phyloP scores from a whole-genome alignment of 2,888 invertebrate species.

The Apamea epomidion region DNA sequence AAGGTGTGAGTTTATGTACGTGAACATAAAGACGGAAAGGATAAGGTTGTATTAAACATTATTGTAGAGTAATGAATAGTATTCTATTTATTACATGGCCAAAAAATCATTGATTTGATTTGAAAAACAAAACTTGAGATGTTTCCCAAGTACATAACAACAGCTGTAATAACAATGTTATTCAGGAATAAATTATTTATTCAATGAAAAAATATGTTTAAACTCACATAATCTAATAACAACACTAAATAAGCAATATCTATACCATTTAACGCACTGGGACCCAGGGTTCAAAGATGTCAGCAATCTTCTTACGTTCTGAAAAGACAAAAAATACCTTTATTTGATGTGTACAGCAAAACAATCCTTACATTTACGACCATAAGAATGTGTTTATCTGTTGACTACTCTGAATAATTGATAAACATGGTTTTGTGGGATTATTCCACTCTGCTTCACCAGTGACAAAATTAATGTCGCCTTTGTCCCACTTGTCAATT shows the following conservation, averaged over 20 bases:
- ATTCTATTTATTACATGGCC: constrained; percentile 43
- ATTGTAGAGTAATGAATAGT: constrained; percentile 22
- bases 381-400: background rate
- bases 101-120: constrained; percentile 19
- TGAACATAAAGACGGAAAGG: background rate
- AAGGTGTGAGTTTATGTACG: background rate
- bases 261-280: constrained; percentile 91
- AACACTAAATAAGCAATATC: constrained; percentile 34
- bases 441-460: background rate
- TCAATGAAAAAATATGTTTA: constrained; percentile 47
- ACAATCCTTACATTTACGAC: background rate
- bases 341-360: background rate
- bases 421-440: background rate
- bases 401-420: background rate
- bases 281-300: constrained; percentile 92
- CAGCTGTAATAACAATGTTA: constrained; percentile 33
- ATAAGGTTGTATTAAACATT: background rate
- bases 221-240: constrained; percentile 56
- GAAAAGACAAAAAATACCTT: constrained; percentile 69
- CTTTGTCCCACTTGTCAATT: too few species aligned
- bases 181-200: constrained; percentile 63
- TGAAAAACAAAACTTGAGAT: background rate
- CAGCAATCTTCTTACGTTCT: constrained; percentile 92
- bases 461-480: too few species aligned
- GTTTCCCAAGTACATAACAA: constrained; percentile 10